A percentile compares a stretch with the other conserved stretches of the same genome.
These are phyloP conservation scores for Oophaga sylvatica DNA, from an alignment of 2,797 vertebrate species.

Conservation along the genomic window DNA sequence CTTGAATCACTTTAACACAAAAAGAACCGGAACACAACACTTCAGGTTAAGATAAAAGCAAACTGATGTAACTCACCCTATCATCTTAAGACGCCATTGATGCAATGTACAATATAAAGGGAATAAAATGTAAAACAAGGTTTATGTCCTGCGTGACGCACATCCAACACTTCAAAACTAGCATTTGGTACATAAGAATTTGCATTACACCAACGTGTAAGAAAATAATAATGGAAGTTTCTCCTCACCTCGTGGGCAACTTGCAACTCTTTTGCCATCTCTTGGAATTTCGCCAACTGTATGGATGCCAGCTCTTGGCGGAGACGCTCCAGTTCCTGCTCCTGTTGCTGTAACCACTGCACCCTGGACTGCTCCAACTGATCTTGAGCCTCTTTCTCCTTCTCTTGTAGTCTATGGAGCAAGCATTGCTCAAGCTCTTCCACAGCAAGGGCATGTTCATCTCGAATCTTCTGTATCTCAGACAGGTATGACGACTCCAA, in stretches of 20 bases:
- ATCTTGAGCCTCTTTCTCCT: conserved; percentile 63
- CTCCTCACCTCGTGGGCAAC: conserved; percentile 79
- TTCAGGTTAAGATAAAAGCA: not conserved
- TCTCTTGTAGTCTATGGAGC: conserved; percentile 66
- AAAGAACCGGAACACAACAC: not conserved
- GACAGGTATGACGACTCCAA: conserved; percentile 84
- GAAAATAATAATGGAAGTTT: not conserved
- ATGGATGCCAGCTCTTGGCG: conserved; percentile 75
- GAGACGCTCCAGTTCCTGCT: conserved; percentile 74
- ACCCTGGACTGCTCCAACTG: conserved; percentile 69
- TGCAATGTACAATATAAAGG: conserved; percentile 4
- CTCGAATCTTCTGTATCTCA: conserved; percentile 83
- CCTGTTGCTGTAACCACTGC: conserved; percentile 65
- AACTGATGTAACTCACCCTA: conserved; percentile 30
- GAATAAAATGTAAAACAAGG: not conserved
- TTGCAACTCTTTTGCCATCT: conserved; percentile 78
- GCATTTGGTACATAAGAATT: not conserved
- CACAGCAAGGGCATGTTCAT: conserved; percentile 74
- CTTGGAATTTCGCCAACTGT: conserved; percentile 77
- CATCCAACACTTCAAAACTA: not conserved
- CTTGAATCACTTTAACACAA: not conserved
- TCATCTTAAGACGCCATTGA: conserved; percentile 8
- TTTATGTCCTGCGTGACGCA: not conserved
- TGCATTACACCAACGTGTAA: not conserved
- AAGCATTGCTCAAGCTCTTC: conserved; percentile 67